A percentile compares a stretch with the other conserved stretches of the same genome.
phyloP scores from a whole-genome alignment of 2,797 vertebrate genomes.

The Threskiornis aethiopicus region DNA sequence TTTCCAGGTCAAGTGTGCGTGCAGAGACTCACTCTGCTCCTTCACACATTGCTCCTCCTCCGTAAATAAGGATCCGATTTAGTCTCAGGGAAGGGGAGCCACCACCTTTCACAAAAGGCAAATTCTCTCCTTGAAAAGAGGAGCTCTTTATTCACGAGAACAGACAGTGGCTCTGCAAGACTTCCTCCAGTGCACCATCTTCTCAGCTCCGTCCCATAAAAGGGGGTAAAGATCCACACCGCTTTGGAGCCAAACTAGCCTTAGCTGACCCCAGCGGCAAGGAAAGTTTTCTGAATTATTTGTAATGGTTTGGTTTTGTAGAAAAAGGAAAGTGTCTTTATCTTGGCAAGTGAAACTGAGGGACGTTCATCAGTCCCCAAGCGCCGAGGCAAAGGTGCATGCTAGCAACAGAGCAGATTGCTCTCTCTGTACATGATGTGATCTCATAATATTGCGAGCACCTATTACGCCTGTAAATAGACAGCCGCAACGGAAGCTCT shows the following conservation, averaged over 20 bases:
- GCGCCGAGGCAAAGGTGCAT: not conserved
- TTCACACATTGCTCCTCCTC: not conserved
- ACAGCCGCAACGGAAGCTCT: not conserved
- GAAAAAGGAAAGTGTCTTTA: not conserved
- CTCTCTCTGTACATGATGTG: not conserved
- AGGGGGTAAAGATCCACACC: not conserved
- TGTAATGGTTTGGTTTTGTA: not conserved
- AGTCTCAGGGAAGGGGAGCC: not conserved
- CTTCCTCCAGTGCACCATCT: not conserved
- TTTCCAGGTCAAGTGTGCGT: slow-evolving; percentile 18
- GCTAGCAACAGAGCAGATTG: not conserved
- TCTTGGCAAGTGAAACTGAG: not conserved
- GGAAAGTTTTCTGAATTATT: not conserved
- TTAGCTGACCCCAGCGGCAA: not conserved
- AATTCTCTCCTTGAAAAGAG: slow-evolving; percentile 40
- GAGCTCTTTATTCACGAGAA: slow-evolving; percentile 17
- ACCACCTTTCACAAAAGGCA: slow-evolving; percentile 21
- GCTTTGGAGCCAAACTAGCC: not conserved
- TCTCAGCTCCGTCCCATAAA: not conserved
- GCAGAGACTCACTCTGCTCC: slow-evolving; percentile 10
- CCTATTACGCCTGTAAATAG: not conserved
- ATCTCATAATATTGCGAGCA: not conserved
- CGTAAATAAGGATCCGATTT: slow-evolving; percentile 13
- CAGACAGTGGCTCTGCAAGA: not conserved
- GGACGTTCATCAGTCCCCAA: not conserved